Conservation (phyloP, 1,140 invertebrate species). For the Chionoecetes opilio region DNA sequence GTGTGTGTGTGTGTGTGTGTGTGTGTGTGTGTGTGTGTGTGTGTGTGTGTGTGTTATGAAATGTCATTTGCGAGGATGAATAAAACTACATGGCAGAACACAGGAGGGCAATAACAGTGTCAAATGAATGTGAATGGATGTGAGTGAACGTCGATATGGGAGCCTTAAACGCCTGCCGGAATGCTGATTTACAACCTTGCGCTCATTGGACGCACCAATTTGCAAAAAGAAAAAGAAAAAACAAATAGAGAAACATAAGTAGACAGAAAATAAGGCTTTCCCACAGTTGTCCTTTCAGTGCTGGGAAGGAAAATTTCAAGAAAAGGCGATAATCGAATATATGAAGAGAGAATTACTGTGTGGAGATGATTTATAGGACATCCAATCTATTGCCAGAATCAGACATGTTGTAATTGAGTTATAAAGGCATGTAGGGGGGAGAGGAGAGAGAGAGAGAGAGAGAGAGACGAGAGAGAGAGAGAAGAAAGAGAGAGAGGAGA, state of each 20-base stretch:
- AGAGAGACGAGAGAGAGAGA: not conserved
- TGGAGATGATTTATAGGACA: not conserved
- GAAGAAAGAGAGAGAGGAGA: slow-evolving; percentile 1
- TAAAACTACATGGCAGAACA: not conserved
- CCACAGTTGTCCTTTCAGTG: not conserved
- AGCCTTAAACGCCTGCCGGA: not conserved
- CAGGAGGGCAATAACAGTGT: not conserved
- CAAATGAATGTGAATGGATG: slow-evolving; percentile 1
- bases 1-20: slow-evolving; percentile 3
- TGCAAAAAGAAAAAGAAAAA: not conserved
- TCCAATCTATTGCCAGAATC: slow-evolving; percentile 5
- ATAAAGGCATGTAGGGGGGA: not conserved
- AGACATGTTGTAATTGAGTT: not conserved
- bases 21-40: slow-evolving; percentile 18
- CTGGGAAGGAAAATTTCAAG: not conserved
- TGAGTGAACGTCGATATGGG: not conserved
- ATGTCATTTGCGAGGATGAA: not conserved
- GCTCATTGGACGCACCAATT: not conserved
- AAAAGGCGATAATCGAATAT: not conserved
- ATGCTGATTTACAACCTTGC: not conserved
- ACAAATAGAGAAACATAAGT: not conserved
- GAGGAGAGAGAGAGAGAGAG: not conserved
- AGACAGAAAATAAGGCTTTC: too few species aligned
- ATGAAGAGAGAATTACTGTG: not conserved
- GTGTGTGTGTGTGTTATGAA: not conserved